These are phyloP conservation scores for Eilema sororculum DNA, from an alignment of 2,888 invertebrate species.

Conservation along the genomic window DNA sequence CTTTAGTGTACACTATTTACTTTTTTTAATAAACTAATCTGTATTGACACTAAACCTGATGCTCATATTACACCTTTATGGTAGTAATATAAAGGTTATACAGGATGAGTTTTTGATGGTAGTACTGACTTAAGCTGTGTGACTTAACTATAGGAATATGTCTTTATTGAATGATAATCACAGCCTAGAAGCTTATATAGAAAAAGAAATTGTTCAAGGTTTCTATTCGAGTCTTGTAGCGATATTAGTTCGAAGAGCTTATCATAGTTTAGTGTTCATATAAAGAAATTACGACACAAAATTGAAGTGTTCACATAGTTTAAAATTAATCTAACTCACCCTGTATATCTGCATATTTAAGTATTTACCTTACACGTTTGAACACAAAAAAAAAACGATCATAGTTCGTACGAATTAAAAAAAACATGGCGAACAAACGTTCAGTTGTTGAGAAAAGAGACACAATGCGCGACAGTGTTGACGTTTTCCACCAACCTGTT, in stretches of 20 bases:
- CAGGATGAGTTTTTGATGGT: neutral
- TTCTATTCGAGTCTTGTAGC: neutral
- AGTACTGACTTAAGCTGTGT: neutral
- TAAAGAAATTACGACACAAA: neutral
- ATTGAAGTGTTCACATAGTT: neutral
- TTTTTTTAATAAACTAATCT: neutral
- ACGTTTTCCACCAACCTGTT: conserved; percentile 93
- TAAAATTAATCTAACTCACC: neutral
- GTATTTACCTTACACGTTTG: neutral
- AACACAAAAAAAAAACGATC: neutral
- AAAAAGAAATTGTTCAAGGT: no score
- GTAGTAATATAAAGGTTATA: neutral
- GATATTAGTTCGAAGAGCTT: neutral
- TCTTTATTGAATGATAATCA: neutral
- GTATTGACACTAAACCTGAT: neutral
- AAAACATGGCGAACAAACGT: neutral
- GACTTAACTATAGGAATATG: neutral
- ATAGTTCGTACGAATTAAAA: conserved; percentile 2
- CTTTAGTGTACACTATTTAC: neutral
- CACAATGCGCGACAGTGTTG: conserved; percentile 87
- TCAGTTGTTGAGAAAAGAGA: conserved; percentile 88
- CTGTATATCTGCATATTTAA: neutral
- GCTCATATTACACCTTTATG: neutral
- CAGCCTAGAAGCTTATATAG: neutral
- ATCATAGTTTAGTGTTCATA: neutral